Conservation (phyloP, 2,888 invertebrate species). For the Hoplodrina blanda region DNA sequence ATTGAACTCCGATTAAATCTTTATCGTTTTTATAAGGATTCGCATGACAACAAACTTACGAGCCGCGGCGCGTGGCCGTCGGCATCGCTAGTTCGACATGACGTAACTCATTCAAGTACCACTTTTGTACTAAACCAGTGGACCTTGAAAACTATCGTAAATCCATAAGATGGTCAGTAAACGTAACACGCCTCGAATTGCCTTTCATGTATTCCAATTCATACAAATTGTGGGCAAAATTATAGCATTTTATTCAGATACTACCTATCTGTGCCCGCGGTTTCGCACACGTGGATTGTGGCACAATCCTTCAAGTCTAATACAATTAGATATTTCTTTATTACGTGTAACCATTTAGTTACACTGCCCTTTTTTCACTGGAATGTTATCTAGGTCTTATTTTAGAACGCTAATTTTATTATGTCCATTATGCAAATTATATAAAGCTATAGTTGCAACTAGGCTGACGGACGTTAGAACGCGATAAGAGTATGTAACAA, state of each 20-base stretch:
- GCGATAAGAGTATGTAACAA: constrained; percentile 32
- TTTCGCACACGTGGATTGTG: background rate
- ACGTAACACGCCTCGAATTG: constrained; percentile 35
- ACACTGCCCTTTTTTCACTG: background rate
- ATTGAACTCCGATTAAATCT: constrained; percentile 45
- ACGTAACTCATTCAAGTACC: constrained; percentile 58
- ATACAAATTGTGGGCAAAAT: background rate
- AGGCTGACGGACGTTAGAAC: constrained; percentile 17
- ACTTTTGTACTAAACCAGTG: constrained; percentile 33
- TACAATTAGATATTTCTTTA: too few relatives aligned
- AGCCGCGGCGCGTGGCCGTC: background rate
- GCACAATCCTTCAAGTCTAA: too few relatives aligned
- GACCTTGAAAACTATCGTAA: constrained; percentile 46
- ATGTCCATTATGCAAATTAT: constrained; percentile 3
- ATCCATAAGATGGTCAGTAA: constrained; percentile 19
- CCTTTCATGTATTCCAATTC: constrained; percentile 23
- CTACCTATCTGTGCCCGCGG: background rate
- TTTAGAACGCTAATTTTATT: background rate
- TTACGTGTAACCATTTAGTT: too few relatives aligned
- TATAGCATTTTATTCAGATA: background rate
- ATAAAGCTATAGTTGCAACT: constrained; percentile 23
- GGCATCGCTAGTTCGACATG: constrained; percentile 6
- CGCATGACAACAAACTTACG: constrained; percentile 30
- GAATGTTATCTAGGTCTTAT: background rate
- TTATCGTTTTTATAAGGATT: constrained; percentile 37